These are phyloP conservation scores for Brachionus paranguensis DNA, from an alignment of 1,140 invertebrate genomes.

Conservation along the genomic window DNA sequence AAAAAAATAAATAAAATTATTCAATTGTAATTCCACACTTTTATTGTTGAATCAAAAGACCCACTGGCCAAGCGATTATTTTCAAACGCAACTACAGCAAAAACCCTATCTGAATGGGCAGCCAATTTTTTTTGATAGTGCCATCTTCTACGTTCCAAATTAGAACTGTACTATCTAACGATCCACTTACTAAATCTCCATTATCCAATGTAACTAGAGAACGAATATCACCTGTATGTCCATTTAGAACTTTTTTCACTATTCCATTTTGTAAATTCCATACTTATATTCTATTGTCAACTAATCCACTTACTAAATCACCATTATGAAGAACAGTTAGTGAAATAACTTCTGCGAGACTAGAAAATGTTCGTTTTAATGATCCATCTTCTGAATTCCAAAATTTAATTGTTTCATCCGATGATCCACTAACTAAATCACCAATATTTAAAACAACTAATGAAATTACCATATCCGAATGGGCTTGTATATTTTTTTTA, in stretches of 20 bases:
- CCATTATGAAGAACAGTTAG: not conserved
- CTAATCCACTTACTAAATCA: not conserved
- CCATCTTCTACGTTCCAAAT: conserved; percentile 71
- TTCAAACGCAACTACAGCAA: not conserved
- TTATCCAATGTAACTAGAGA: conserved; percentile 66
- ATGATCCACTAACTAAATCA: not conserved
- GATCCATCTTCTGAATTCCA: not conserved
- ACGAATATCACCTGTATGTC: not conserved
- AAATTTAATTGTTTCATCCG: not conserved
- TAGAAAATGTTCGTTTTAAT: not conserved
- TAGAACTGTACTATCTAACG: conserved; percentile 89
- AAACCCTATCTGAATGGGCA: not conserved
- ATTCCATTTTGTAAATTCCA: not conserved
- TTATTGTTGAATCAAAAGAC: not conserved
- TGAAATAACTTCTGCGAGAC: not conserved
- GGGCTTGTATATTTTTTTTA: not conserved
- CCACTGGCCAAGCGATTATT: not conserved
- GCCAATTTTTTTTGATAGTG: not conserved
- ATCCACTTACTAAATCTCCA: conserved; percentile 88
- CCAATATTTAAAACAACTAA: not conserved
- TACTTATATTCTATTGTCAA: not conserved
- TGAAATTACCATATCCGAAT: not conserved
- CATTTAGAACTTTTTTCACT: not conserved
- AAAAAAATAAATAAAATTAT: too few species aligned
- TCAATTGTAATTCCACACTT: not conserved